These are phyloP conservation scores for Forbesichthys papilliferus DNA, from an alignment of 2,113 vertebrate species.

Conservation along the genomic window DNA sequence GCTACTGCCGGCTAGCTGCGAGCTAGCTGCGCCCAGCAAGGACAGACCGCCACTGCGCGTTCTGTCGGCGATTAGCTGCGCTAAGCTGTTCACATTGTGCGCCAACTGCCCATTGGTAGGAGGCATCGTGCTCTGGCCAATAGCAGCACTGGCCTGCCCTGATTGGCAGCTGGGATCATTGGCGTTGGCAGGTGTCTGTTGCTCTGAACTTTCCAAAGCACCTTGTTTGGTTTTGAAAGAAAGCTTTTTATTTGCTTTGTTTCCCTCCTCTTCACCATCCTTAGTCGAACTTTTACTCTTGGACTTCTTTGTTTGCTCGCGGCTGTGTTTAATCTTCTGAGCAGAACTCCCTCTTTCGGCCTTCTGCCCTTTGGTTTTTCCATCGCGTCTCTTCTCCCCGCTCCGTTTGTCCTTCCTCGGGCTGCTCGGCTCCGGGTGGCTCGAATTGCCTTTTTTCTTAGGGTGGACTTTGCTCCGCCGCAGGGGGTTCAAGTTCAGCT, in stretches of 20 bases:
- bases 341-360: constrained; percentile 14
- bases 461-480: constrained; percentile 78
- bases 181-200: neutral
- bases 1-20: constrained; percentile 36
- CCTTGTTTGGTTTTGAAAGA: constrained; percentile 1
- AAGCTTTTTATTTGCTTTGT: constrained; percentile 10
- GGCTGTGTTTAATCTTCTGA: constrained; percentile 14
- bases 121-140: neutral
- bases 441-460: constrained; percentile 36
- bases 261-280: constrained; percentile 12
- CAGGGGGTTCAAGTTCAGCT: constrained; percentile 80
- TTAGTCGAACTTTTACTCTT: constrained; percentile 1
- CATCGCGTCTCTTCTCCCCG: constrained; percentile 37
- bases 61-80: constrained; percentile 12
- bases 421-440: constrained; percentile 39
- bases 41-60: constrained; percentile 29
- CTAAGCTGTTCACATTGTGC: constrained; percentile 23
- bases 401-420: constrained; percentile 37
- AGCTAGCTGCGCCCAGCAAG: constrained; percentile 18
- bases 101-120: neutral
- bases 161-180: neutral
- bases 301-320: constrained; percentile 27
- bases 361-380: constrained; percentile 10
- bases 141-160: neutral
- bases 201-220: neutral